Conservation (phyloP, 1,140 invertebrate genomes). For the Pseudomyrmex gracilis region DNA sequence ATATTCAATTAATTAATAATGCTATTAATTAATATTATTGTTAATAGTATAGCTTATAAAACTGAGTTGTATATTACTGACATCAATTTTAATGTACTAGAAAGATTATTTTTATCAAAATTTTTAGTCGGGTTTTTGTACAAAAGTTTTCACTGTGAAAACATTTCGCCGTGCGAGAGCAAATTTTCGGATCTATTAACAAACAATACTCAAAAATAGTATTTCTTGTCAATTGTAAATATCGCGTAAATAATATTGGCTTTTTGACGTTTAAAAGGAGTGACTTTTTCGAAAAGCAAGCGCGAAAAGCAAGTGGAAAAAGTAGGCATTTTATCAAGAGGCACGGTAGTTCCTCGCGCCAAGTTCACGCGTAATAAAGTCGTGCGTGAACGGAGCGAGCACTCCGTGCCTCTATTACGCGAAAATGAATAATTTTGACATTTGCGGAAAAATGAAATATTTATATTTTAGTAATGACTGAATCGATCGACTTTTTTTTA, state of each 20-base stretch:
- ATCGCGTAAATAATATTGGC: constrained; percentile 20
- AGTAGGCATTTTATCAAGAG: too few relatives aligned
- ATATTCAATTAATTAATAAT: background rate
- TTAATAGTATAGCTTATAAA: too few relatives aligned
- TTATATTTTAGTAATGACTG: too few relatives aligned
- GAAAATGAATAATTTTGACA: too few relatives aligned
- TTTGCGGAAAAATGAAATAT: too few relatives aligned
- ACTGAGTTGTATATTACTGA: too few relatives aligned
- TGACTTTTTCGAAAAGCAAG: constrained; percentile 15
- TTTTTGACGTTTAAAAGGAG: constrained; percentile 22
- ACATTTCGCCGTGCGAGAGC: background rate
- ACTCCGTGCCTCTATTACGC: too few relatives aligned
- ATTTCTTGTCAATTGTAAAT: constrained; percentile 20
- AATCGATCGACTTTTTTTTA: too few relatives aligned
- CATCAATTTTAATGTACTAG: background rate
- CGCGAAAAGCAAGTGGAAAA: background rate
- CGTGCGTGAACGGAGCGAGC: too few relatives aligned
- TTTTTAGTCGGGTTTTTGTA: constrained; percentile 38
- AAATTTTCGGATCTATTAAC: background rate
- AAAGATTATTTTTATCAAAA: background rate
- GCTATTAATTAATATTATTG: background rate
- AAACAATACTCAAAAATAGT: constrained; percentile 8
- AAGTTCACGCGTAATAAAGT: too few relatives aligned
- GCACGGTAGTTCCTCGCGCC: too few relatives aligned
- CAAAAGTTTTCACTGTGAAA: constrained; percentile 13